Conservation (phyloP, 2,888 invertebrate species). For the Acleris emargana region DNA sequence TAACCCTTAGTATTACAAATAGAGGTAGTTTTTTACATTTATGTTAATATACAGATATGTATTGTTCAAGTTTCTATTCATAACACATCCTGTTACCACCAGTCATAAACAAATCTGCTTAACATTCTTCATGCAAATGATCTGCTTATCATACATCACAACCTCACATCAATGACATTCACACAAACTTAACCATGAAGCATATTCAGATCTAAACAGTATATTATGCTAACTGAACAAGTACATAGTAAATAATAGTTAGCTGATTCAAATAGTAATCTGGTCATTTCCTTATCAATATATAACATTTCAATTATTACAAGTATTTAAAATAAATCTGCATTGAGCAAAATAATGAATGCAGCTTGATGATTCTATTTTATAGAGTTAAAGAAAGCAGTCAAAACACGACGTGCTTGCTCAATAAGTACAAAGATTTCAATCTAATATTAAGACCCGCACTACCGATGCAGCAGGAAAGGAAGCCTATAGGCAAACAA, state of each 20-base stretch:
- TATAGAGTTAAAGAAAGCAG: conserved; percentile 34
- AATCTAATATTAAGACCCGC: conserved; percentile 27
- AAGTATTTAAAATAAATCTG: background rate
- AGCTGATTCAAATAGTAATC: conserved; percentile 24
- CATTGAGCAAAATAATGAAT: conserved; percentile 7
- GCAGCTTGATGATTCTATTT: conserved; percentile 2
- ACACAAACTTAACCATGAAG: background rate
- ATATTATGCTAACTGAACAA: conserved; percentile 21
- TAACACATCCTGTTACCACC: background rate
- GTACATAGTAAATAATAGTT: conserved; percentile 17
- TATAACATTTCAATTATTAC: background rate
- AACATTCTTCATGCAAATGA: conserved; percentile 2
- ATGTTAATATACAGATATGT: conserved; percentile 22
- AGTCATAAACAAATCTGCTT: conserved; percentile 16
- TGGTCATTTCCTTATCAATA: conserved; percentile 14
- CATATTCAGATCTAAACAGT: conserved; percentile 21
- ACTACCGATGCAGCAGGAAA: conserved; percentile 70
- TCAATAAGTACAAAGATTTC: conserved; percentile 46
- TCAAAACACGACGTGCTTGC: conserved; percentile 37
- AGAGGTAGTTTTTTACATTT: conserved; percentile 29
- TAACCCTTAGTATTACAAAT: conserved; percentile 16
- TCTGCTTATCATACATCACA: conserved; percentile 16
- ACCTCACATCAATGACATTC: conserved; percentile 6
- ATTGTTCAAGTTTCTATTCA: conserved; percentile 1
- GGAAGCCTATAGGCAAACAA: conserved; percentile 87